Evolutionary conservation across 37 sponge, comb jelly and placozoan genomes (phyloP).

Genomic region (Agelas oroides): DNA sequence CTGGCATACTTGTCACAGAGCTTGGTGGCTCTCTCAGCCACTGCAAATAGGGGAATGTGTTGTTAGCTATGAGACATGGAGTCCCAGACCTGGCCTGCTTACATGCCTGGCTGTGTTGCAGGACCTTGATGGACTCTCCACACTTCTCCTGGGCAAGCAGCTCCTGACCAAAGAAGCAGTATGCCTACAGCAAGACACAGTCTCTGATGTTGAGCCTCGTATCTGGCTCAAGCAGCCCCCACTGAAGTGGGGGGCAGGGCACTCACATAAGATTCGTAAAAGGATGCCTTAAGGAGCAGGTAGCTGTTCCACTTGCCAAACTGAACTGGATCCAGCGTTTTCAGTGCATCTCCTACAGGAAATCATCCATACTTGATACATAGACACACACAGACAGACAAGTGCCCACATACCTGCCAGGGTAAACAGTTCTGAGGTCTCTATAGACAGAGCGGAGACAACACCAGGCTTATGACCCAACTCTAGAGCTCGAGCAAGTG

Average conservation of each 20-base stretch:
- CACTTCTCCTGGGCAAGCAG: conserved; percentile 95
- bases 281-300: conserved; percentile 77
- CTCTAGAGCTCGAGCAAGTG: conserved; percentile 95
- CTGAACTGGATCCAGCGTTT: conserved; percentile 78
- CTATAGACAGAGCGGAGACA: conserved; percentile 82
- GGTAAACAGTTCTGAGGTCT: conserved; percentile 83
- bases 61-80: too few species aligned
- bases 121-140: conserved; percentile 90
- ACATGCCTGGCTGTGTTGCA: conserved; percentile 86
- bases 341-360: conserved; percentile 72
- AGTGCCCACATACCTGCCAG: conserved; percentile 61
- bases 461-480: conserved; percentile 93
- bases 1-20: conserved; percentile 89
- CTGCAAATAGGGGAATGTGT: conserved; percentile 42
- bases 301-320: conserved; percentile 94
- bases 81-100: conserved; percentile 15
- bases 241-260: not conserved
- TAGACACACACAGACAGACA: too few species aligned
- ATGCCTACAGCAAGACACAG: conserved; percentile 66
- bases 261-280: conserved; percentile 93
- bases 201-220: not conserved
- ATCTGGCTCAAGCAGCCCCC: not conserved
- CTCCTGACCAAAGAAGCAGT: conserved; percentile 92
- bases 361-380: too few species aligned
- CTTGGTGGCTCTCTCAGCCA: conserved; percentile 76